A percentile compares a stretch with the other conserved stretches of the same genome.
Conservation (phyloP, 1,140 invertebrate genomes). For the Triops cancriformis region DNA sequence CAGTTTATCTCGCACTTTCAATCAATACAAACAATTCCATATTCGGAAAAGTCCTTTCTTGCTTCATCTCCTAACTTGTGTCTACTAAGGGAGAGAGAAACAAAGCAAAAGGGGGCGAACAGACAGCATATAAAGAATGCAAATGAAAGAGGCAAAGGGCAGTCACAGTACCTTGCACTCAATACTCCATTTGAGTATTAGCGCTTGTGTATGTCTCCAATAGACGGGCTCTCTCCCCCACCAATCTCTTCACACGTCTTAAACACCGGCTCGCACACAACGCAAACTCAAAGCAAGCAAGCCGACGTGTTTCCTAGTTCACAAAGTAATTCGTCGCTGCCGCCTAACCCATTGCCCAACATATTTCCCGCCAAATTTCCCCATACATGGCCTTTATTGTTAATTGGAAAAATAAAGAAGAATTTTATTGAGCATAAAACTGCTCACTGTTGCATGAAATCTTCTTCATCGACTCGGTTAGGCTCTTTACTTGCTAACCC, state of each 20-base stretch:
- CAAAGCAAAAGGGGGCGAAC: background rate
- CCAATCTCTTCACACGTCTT: background rate
- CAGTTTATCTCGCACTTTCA: too few relatives aligned
- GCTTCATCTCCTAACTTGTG: background rate
- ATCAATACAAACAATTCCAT: too few relatives aligned
- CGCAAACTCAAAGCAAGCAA: too few relatives aligned
- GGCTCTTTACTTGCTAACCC: background rate
- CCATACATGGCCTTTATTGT: too few relatives aligned
- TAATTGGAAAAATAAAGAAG: background rate
- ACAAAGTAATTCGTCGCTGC: too few relatives aligned
- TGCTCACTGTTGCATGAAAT: background rate
- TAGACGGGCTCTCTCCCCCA: background rate
- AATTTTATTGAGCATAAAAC: conserved; percentile 10
- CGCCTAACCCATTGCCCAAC: too few relatives aligned
- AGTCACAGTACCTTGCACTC: conserved; percentile 9
- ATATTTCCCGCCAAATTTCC: too few relatives aligned
- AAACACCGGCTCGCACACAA: too few relatives aligned
- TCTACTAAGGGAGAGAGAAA: background rate
- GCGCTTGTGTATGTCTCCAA: background rate
- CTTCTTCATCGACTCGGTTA: background rate
- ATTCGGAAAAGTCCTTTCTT: background rate
- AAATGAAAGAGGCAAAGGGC: conserved; percentile 5
- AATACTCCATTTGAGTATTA: background rate
- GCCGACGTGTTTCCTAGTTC: too few relatives aligned
- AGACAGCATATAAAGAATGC: background rate